Percentiles rank a stretch among this genome's conserved stretches.
Conservation (phyloP, 1,140 invertebrate species). For the Tetragnatha versicolor region DNA sequence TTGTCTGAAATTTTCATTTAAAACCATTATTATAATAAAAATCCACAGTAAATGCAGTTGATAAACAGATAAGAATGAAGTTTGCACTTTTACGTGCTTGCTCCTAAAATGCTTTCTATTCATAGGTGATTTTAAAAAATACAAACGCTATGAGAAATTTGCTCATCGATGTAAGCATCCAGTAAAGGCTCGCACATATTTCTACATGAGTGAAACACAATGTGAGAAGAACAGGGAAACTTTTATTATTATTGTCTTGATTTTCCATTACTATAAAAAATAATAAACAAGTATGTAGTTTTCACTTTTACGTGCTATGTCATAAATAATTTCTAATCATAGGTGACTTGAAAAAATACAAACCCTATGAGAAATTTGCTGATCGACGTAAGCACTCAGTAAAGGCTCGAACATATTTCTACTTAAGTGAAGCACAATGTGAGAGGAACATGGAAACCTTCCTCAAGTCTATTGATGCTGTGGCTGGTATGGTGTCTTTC, state of each 20-base stretch:
- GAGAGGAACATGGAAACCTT: conserved; percentile 98
- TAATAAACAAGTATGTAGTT: too few species aligned
- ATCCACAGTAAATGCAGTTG: too few species aligned
- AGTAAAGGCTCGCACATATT: conserved; percentile 93
- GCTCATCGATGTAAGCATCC: conserved; percentile 93
- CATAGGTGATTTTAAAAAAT: conserved; percentile 73
- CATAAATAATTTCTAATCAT: too few species aligned
- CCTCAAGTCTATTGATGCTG: conserved; percentile 92
- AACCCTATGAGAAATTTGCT: conserved; percentile 91
- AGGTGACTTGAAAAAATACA: conserved; percentile 76
- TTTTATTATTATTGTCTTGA: too few species aligned
- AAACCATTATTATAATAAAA: too few species aligned
- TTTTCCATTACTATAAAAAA: too few species aligned
- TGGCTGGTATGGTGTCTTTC: conserved; percentile 76
- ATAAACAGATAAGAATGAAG: too few species aligned
- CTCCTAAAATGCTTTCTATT: too few species aligned
- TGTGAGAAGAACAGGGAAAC: conserved; percentile 98
- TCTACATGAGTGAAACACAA: conserved; percentile 96
- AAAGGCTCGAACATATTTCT: conserved; percentile 96
- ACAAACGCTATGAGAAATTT: conserved; percentile 90
- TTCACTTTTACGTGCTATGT: too few species aligned
- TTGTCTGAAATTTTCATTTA: too few species aligned
- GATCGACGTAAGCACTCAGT: conserved; percentile 92
- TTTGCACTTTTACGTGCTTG: too few species aligned
- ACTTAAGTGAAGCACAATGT: conserved; percentile 96